Evolutionary conservation across 2,888 invertebrate species (phyloP).

Genomic region (Tetranychus piercei): DNA sequence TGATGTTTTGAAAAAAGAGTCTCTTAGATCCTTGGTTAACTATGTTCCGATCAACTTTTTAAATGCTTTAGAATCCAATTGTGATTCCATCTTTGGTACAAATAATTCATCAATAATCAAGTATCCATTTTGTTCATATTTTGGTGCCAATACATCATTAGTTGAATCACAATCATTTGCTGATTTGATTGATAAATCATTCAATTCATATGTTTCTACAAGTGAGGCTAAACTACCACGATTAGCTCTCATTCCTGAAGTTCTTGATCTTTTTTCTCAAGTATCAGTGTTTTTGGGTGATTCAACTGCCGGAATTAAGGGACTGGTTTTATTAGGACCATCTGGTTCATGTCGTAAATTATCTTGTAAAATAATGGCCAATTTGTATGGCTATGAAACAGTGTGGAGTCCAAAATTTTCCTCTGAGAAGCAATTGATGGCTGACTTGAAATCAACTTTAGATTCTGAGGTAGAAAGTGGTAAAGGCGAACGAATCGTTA

Average conservation of each 20-base stretch:
- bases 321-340: slow-evolving; percentile 16
- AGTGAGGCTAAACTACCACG: not conserved
- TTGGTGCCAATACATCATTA: not conserved
- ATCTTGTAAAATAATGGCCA: slow-evolving; percentile 8
- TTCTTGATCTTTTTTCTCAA: slow-evolving; percentile 12
- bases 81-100: not conserved
- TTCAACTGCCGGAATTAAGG: not conserved
- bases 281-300: slow-evolving; percentile 11
- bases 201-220: not conserved
- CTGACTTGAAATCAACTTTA: slow-evolving; percentile 14
- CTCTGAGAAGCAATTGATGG: slow-evolving; percentile 16
- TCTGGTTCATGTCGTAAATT: slow-evolving; percentile 18
- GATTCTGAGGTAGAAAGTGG: not conserved
- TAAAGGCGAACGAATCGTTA: slow-evolving; percentile 14
- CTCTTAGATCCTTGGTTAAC: not conserved
- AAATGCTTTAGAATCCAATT: not conserved
- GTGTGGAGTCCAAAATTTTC: slow-evolving; percentile 19
- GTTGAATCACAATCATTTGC: not conserved
- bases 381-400: slow-evolving; percentile 19
- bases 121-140: not conserved
- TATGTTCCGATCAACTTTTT: not conserved
- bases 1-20: not conserved
- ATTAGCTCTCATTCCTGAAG: slow-evolving; percentile 14
- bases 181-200: not conserved
- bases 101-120: not conserved